These are phyloP conservation scores for Danio jaintianensis DNA, from an alignment of 2,797 vertebrate species.

Conservation along the genomic window DNA sequence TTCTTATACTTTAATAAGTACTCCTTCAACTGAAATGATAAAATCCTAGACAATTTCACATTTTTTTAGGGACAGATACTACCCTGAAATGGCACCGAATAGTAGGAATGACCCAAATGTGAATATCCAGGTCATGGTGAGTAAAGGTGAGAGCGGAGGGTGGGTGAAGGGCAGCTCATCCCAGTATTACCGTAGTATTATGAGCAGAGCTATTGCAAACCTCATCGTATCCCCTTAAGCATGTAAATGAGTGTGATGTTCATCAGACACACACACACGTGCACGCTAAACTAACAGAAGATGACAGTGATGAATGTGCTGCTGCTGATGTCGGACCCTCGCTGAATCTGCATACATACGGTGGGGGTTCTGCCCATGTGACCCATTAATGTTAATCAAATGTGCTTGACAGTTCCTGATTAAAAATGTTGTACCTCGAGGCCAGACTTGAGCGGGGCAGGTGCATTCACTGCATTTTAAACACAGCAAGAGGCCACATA, in stretches of 20 bases:
- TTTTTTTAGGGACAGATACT: too few species aligned
- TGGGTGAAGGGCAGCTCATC: background rate
- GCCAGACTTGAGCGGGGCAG: background rate
- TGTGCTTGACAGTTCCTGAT: conserved; percentile 54
- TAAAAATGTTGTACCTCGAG: conserved; percentile 47
- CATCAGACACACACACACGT: conserved; percentile 17
- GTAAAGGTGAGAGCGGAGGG: background rate
- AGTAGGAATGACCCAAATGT: too few species aligned
- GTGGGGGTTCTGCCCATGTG: conserved; percentile 22
- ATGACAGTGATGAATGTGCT: conserved; percentile 63
- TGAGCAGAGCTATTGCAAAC: background rate
- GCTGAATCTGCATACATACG: conserved; percentile 60
- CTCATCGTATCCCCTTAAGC: conserved; percentile 25
- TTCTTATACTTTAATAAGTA: too few species aligned
- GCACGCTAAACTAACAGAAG: conserved; percentile 51
- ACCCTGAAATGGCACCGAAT: too few species aligned
- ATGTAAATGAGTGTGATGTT: conserved; percentile 15
- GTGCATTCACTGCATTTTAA: conserved; percentile 1
- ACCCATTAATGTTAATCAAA: conserved; percentile 61
- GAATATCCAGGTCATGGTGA: conserved; percentile 6
- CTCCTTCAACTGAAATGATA: too few species aligned
- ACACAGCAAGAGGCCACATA: background rate
- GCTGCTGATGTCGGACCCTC: conserved; percentile 28
- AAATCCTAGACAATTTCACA: too few species aligned
- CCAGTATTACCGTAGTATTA: conserved; percentile 8